Evolutionary conservation across 1,140 invertebrate species (phyloP).

Genomic region (Saxidomus purpurata): DNA sequence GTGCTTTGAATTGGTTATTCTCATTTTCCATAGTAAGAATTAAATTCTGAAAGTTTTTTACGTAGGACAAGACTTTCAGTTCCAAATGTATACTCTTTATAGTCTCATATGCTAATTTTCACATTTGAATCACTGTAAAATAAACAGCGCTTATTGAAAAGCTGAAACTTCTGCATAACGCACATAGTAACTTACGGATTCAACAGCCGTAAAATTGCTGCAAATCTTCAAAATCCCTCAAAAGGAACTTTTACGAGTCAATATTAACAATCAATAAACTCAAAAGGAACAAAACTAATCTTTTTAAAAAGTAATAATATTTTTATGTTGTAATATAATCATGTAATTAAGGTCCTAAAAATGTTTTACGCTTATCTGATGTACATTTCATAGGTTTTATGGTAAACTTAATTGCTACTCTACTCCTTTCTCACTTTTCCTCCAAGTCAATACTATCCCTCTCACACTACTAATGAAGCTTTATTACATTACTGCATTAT

Average conservation of each 20-base stretch:
- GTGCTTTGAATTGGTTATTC: no score
- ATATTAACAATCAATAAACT: slow-evolving; percentile 1
- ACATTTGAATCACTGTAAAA: no score
- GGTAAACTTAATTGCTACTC: not conserved
- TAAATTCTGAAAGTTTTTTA: no score
- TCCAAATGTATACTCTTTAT: no score
- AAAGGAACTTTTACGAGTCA: not conserved
- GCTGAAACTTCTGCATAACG: no score
- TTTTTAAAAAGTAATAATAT: slow-evolving; percentile 21
- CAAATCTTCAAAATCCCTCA: not conserved
- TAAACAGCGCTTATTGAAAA: no score
- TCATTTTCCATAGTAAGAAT: no score
- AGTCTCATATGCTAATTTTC: no score
- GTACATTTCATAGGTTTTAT: not conserved
- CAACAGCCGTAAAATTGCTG: not conserved
- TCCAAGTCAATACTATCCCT: not conserved
- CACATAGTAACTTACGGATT: not conserved
- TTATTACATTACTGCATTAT: slow-evolving; percentile 3
- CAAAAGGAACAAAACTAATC: slow-evolving; percentile 8
- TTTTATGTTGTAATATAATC: slow-evolving; percentile 18
- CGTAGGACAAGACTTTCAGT: no score
- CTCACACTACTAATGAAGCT: slow-evolving; percentile 1
- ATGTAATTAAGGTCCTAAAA: slow-evolving; percentile 11
- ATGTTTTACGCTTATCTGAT: slow-evolving; percentile 14
- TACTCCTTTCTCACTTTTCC: not conserved